phyloP scores from a whole-genome alignment of 2,888 invertebrate species.

The Merodon equestris region DNA sequence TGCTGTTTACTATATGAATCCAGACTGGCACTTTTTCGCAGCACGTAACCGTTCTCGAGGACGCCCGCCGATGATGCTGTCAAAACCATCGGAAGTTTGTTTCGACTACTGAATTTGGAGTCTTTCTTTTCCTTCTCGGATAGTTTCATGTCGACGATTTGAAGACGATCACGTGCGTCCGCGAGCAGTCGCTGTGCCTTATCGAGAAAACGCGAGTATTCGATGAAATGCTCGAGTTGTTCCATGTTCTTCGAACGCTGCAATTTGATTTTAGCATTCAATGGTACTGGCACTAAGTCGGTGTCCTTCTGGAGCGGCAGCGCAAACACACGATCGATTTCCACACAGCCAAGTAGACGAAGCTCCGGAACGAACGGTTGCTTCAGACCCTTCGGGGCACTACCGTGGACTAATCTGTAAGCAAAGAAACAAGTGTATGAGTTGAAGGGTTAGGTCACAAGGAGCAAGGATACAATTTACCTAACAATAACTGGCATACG shows the following conservation, averaged over 20 bases:
- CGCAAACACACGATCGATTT: slow-evolving; percentile 90
- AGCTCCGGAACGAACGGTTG: slow-evolving; percentile 92
- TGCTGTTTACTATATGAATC: slow-evolving; percentile 81
- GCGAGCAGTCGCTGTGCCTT: slow-evolving; percentile 86
- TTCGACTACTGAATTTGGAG: slow-evolving; percentile 77
- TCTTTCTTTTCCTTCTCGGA: slow-evolving; percentile 82
- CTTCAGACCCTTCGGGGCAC: slow-evolving; percentile 90
- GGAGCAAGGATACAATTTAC: slow-evolving; percentile 70
- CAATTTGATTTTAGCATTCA: slow-evolving; percentile 91
- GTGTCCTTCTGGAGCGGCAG: slow-evolving; percentile 90
- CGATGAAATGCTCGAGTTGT: slow-evolving; percentile 86
- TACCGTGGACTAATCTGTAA: slow-evolving; percentile 88
- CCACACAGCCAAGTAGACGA: slow-evolving; percentile 89
- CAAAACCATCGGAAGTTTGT: slow-evolving; percentile 77
- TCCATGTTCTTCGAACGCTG: slow-evolving; percentile 91
- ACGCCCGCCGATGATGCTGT: slow-evolving; percentile 76
- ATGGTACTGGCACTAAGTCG: slow-evolving; percentile 89
- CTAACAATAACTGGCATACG: slow-evolving; percentile 95
- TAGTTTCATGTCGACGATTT: slow-evolving; percentile 89
- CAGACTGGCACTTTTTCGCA: slow-evolving; percentile 88
- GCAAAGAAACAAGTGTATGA: background rate
- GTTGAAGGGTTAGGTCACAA: background rate
- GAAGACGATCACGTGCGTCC: slow-evolving; percentile 87
- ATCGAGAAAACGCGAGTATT: slow-evolving; percentile 88
- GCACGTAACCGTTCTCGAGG: slow-evolving; percentile 83